These are phyloP conservation scores for Peromyscus californicus DNA, from an alignment of 2,113 vertebrate genomes.

Conservation along the genomic window DNA sequence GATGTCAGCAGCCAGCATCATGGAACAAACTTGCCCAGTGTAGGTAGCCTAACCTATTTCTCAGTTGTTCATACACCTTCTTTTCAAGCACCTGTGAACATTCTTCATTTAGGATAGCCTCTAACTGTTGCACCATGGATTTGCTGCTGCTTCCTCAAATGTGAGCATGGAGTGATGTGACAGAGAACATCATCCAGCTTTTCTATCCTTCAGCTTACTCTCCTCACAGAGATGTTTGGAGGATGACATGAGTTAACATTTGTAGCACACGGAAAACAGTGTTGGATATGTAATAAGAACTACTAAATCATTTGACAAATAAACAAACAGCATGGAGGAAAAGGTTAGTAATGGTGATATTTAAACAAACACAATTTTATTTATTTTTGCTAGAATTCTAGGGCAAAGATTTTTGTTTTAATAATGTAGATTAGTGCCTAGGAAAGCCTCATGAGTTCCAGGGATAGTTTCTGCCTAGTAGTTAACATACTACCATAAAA, in stretches of 20 bases:
- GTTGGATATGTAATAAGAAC: background rate
- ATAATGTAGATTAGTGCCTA: background rate
- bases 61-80: background rate
- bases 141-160: background rate
- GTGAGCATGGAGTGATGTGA: background rate
- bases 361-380: background rate
- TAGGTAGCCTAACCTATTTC: conserved; percentile 16
- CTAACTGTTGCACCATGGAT: background rate
- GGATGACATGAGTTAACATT: background rate
- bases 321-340: background rate
- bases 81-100: background rate
- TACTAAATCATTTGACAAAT: background rate
- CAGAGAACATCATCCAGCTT: background rate
- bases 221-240: background rate
- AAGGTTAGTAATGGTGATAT: background rate
- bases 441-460: background rate
- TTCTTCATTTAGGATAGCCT: background rate
- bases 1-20: background rate
- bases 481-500: background rate
- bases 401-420: background rate
- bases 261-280: background rate
- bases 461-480: background rate
- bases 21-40: background rate
- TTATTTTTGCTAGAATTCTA: background rate
- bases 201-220: background rate